Base-by-base conservation (phyloP, 2,113 vertebrate species). In the Tychaedon coryphoeus region DNA sequence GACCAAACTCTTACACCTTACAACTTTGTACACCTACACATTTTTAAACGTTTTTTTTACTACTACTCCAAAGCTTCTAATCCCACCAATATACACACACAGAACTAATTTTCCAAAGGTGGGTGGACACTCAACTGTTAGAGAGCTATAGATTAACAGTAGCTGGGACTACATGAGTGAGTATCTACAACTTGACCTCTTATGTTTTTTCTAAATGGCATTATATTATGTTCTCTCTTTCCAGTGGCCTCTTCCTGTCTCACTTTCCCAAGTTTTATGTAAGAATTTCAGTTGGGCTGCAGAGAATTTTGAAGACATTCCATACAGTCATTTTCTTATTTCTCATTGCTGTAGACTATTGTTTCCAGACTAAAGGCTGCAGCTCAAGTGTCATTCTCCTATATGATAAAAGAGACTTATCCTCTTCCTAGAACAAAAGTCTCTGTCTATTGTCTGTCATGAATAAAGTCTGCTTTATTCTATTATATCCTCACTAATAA, bases 371-470 rank as follows among this genome's bases (percentile, higher is more conserved):
- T 38, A 78, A 95, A 78, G 34, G 33, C 65, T 91, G 75, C 76
- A 85, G 31, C 20, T 69, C 18, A 92, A 84, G n/a, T 84, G 43
- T 78, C 77, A 77, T 85, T 93, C 81, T 91, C 75, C n/a, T 56
- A 4, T n/a, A 33, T 77, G 58, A 77, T 65, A 91, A 84, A 88
- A 51, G 61, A 61, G 25, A 53, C 15, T 71, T 65, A 34, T 45
- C 31, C 8, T 67, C 40, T 92, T n/a, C 31, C 12, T 84, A 67
- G 56, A 87, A 89, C 61, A 81, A 72, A 65, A 92, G 53, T 5
- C 1, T 82, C 54, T 5, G 5, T 33, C 62, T 75, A 58, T 90
- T 85, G 26, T 91, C 58, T 85, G 54, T 58, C 77, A 56, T 50
- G 60, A 70, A 22, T 74, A 77, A 91, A 93, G 34, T 24, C 54